Conservation (phyloP, 2,113 vertebrate genomes). For the Centropus bengalensis region DNA sequence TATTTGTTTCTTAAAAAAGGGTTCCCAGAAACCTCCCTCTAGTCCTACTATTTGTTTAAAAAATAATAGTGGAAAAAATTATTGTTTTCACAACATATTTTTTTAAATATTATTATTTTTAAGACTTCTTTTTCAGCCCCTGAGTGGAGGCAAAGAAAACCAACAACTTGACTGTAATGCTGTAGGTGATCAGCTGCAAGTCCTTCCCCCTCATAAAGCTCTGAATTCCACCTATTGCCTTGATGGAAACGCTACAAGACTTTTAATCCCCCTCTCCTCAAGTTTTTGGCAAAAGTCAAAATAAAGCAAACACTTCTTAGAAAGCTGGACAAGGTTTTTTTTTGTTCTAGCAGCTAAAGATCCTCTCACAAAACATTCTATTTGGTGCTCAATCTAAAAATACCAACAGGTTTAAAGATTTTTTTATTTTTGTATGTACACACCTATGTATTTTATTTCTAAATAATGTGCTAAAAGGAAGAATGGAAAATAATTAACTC, state of each 20-base stretch:
- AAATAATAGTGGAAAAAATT: background rate
- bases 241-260: background rate
- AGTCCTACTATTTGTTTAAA: background rate
- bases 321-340: background rate
- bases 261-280: background rate
- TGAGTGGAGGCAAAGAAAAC: background rate
- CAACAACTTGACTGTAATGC: background rate
- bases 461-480: background rate
- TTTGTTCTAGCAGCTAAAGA: background rate
- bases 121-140: background rate
- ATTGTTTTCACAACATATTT: too few species aligned
- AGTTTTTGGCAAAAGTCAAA: background rate
- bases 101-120: background rate
- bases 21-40: background rate
- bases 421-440: background rate
- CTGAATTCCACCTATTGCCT: background rate
- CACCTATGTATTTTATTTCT: conserved; percentile 20
- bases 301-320: background rate
- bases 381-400: background rate
- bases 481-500: conserved; percentile 26
- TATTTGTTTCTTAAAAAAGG: background rate
- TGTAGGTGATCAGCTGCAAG: background rate
- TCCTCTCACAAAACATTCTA: background rate
- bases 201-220: background rate
- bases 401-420: background rate